phyloP scores from a whole-genome alignment of 1,140 invertebrate genomes.

The Drosophila hydei region DNA sequence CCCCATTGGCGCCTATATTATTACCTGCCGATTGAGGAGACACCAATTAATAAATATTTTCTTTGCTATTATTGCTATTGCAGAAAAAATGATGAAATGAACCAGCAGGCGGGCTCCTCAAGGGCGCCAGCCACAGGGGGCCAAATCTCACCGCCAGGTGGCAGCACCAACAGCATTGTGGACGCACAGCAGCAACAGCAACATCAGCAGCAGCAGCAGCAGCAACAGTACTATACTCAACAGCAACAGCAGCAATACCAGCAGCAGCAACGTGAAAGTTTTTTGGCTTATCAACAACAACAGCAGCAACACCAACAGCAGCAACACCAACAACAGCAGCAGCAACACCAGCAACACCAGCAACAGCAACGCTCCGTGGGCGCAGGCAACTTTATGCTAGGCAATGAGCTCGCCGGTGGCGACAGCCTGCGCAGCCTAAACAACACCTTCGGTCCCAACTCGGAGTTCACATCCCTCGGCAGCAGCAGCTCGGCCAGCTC shows the following conservation, averaged over 20 bases:
- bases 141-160: conserved; percentile 84
- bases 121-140: conserved; percentile 84
- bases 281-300: conserved; percentile 66
- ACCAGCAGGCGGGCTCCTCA: conserved; percentile 84
- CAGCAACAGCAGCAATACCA: conserved; percentile 73
- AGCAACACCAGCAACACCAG: conserved; percentile 51
- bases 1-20: neutral
- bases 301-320: conserved; percentile 59
- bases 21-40: neutral
- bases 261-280: conserved; percentile 61
- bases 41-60: conserved; percentile 39
- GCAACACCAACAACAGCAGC: conserved; percentile 47
- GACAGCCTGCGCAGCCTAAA: conserved; percentile 81
- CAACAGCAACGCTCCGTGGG: conserved; percentile 57
- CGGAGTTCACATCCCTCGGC: conserved; percentile 74
- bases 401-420: conserved; percentile 74
- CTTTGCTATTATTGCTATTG: conserved; percentile 50
- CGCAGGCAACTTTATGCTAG: conserved; percentile 71
- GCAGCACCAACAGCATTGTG: conserved; percentile 60
- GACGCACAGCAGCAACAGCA: conserved; percentile 46
- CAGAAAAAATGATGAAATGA: conserved; percentile 84
- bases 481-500: conserved; percentile 47
- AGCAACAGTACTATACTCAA: conserved; percentile 59
- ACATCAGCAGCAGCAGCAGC: conserved; percentile 53
- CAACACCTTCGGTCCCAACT: conserved; percentile 81